These are phyloP conservation scores for Sturmia bella DNA, from an alignment of 2,888 invertebrate species.

Conservation along the genomic window DNA sequence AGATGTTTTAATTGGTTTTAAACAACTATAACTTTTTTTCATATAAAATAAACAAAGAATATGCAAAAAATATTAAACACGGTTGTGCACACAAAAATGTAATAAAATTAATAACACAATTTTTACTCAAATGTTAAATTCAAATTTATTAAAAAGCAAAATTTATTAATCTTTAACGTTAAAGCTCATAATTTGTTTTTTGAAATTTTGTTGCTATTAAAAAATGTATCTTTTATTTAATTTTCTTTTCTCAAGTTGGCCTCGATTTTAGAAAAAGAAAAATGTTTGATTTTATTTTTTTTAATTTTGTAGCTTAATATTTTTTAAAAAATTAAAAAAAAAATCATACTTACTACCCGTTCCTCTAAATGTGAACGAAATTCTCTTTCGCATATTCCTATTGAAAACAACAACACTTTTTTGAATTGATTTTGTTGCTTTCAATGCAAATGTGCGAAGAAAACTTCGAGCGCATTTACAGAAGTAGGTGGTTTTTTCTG, in stretches of 20 bases:
- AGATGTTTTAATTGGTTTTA: constrained; percentile 21
- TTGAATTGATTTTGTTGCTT: no score
- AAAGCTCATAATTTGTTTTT: not conserved
- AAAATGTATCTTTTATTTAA: not conserved
- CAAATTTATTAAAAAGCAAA: constrained; percentile 7
- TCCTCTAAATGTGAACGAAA: no score
- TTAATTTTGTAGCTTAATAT: constrained; percentile 25
- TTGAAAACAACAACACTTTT: no score
- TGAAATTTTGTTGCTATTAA: constrained; percentile 7
- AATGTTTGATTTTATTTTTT: constrained; percentile 4
- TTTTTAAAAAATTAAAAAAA: not conserved
- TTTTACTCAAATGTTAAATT: constrained; percentile 48
- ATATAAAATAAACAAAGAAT: constrained; percentile 19
- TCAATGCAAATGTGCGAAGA: no score
- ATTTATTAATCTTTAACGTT: constrained; percentile 2
- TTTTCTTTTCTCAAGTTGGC: constrained; percentile 21
- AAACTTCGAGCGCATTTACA: no score
- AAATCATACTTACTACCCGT: no score
- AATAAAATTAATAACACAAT: constrained; percentile 33
- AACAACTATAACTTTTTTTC: constrained; percentile 21
- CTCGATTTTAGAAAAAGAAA: constrained; percentile 17
- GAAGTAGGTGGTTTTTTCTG: no score
- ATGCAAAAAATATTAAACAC: constrained; percentile 31
- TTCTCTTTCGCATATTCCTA: no score
- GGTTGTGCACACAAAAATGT: constrained; percentile 56